Percentiles rank a stretch among this genome's conserved stretches.
Conservation (phyloP, 2,888 invertebrate genomes). For the Beris chalybata region DNA sequence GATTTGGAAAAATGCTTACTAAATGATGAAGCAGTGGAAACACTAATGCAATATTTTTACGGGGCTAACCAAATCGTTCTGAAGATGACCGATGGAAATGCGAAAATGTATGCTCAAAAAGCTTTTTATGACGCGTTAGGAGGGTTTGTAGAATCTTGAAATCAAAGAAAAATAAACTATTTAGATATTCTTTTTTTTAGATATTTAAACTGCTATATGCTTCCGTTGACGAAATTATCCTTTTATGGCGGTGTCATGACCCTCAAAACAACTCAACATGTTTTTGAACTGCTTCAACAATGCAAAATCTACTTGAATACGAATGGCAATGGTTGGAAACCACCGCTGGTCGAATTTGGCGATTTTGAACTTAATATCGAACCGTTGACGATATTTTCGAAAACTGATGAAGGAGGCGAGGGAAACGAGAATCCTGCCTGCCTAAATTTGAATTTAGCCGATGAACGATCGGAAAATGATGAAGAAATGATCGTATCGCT, state of each 20-base stretch:
- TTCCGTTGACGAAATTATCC: conserved; percentile 51
- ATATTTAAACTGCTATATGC: conserved; percentile 48
- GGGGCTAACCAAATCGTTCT: conserved; percentile 48
- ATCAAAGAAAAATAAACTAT: neutral
- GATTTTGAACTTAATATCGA: conserved; percentile 43
- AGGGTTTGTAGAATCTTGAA: conserved; percentile 42
- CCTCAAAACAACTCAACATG: conserved; percentile 45
- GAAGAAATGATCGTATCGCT: conserved; percentile 50
- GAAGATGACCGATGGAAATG: conserved; percentile 41
- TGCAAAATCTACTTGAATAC: conserved; percentile 50
- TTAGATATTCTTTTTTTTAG: conserved; percentile 35
- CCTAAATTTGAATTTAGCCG: conserved; percentile 45
- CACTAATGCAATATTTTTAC: conserved; percentile 52
- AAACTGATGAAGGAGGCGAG: conserved; percentile 4
- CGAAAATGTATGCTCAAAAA: conserved; percentile 44
- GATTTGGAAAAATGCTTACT: conserved; percentile 45
- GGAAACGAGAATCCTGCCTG: conserved; percentile 45
- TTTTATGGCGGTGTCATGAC: conserved; percentile 51
- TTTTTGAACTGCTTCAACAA: conserved; percentile 46
- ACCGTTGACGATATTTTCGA: conserved; percentile 41
- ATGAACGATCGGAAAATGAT: conserved; percentile 42
- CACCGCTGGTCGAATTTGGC: conserved; percentile 44
- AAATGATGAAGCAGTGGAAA: conserved; percentile 45
- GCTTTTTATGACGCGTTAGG: conserved; percentile 53
- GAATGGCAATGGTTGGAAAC: conserved; percentile 53